These are phyloP conservation scores for Epirrhoe alternata DNA, from an alignment of 2,888 invertebrate species.

Conservation along the genomic window DNA sequence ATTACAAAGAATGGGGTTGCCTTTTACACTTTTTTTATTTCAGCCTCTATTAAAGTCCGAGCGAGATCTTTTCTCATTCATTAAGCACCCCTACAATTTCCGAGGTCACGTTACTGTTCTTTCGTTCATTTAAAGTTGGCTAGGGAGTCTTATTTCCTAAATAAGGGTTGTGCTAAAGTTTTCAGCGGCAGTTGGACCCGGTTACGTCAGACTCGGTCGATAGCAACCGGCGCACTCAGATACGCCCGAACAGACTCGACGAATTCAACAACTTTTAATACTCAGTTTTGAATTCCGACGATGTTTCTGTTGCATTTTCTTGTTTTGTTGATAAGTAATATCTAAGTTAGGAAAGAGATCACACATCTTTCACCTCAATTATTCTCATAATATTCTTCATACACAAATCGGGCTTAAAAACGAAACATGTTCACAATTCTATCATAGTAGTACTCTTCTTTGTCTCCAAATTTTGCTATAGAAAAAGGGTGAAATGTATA, in stretches of 20 bases:
- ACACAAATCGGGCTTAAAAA: no score
- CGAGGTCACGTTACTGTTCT: conserved; percentile 32
- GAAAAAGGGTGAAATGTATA: no score
- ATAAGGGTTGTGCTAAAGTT: conserved; percentile 51
- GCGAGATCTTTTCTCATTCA: conserved; percentile 33
- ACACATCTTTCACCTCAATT: no score
- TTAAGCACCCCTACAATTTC: conserved; percentile 36
- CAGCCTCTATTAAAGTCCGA: conserved; percentile 15
- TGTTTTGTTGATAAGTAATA: conserved; percentile 8
- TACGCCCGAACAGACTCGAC: conserved; percentile 46
- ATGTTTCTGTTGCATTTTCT: conserved; percentile 26
- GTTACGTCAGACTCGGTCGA: conserved; percentile 76
- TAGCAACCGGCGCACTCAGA: conserved; percentile 60
- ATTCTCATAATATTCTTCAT: no score
- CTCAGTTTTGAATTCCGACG: conserved; percentile 53
- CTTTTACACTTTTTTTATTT: conserved; percentile 15
- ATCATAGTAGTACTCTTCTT: no score
- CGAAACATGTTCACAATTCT: no score
- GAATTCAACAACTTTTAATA: conserved; percentile 62
- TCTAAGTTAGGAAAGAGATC: background rate
- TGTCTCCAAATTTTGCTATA: no score
- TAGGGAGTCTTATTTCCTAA: conserved; percentile 49
- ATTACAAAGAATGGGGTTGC: conserved; percentile 1
- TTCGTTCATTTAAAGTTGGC: conserved; percentile 43
- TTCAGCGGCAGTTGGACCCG: conserved; percentile 47